Percentiles rank a stretch among this genome's conserved stretches.
phyloP scores from a whole-genome alignment of 2,113 vertebrate species.

The Pelmatolapia mariae region DNA sequence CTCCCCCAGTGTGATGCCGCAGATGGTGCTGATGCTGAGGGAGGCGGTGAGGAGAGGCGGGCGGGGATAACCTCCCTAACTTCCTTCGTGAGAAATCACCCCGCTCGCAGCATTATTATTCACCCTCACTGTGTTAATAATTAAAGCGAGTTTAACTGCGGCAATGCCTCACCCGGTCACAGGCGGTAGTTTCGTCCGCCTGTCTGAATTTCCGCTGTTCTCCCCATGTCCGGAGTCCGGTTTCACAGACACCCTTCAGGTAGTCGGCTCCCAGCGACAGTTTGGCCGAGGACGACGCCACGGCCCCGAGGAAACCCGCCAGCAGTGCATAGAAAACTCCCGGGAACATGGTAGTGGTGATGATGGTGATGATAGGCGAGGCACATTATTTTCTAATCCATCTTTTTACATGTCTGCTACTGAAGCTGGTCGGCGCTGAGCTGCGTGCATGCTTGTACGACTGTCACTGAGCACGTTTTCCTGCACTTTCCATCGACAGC shows the following conservation, averaged over 20 bases:
- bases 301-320: conserved; percentile 79
- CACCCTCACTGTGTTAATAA: conserved; percentile 17
- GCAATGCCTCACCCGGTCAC: conserved; percentile 72
- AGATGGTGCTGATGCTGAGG: conserved; percentile 52
- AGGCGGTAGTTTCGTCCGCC: conserved; percentile 68
- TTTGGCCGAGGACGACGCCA: conserved; percentile 84
- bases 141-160: background rate
- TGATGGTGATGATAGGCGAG: conserved; percentile 15
- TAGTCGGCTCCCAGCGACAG: conserved; percentile 80
- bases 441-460: background rate
- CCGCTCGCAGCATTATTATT: conserved; percentile 14
- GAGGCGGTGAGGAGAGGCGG: background rate
- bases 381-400: conserved; percentile 40
- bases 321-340: conserved; percentile 74
- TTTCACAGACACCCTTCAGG: conserved; percentile 70
- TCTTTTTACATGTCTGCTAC: conserved; percentile 25
- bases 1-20: background rate
- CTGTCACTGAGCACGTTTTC: conserved; percentile 2
- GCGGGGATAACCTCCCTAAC: conserved; percentile 5
- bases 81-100: conserved; percentile 10
- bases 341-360: conserved; percentile 67
- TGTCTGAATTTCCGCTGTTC: conserved; percentile 69
- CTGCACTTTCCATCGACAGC: conserved; percentile 38
- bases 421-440: background rate
- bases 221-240: conserved; percentile 72